Evolutionary conservation across 2,113 vertebrate genomes (phyloP).

Genomic region (Dolichallabes microphthalmus): DNA sequence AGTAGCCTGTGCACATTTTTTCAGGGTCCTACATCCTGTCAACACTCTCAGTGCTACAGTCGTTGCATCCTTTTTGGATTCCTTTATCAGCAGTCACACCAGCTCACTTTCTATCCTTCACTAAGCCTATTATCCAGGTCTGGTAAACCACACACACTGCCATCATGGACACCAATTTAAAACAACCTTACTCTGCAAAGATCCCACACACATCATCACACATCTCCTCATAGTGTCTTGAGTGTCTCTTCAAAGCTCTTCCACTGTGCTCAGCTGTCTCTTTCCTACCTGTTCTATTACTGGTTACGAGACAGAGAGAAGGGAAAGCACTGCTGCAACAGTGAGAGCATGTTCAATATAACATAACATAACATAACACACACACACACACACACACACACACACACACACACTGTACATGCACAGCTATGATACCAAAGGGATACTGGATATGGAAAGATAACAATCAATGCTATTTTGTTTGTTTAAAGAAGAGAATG

Average conservation of each 20-base stretch:
- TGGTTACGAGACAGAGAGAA: neutral
- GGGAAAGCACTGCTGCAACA: constrained; percentile 3
- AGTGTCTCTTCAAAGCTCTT: constrained; percentile 16
- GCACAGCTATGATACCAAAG: neutral
- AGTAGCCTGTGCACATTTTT: neutral
- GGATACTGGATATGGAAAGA: neutral
- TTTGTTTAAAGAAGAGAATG: neutral
- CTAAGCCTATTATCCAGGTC: constrained; percentile 5
- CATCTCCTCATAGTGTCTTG: constrained; percentile 18
- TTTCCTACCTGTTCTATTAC: constrained; percentile 24
- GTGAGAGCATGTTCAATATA: neutral
- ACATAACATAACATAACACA: neutral
- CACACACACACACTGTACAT: neutral
- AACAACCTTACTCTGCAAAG: constrained; percentile 30
- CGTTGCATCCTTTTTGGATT: constrained; percentile 15
- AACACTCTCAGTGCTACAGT: neutral
- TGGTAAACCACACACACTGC: constrained; percentile 23
- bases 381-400: constrained; percentile 19
- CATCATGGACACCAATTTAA: constrained; percentile 1
- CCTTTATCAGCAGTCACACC: neutral
- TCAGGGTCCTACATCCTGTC: neutral
- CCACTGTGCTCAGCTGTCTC: neutral
- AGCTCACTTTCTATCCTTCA: constrained; percentile 3
- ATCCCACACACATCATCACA: constrained; percentile 26
- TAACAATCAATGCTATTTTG: neutral